These are phyloP conservation scores for Gadopsis marmoratus DNA, from an alignment of 2,797 vertebrate genomes.

Conservation along the genomic window DNA sequence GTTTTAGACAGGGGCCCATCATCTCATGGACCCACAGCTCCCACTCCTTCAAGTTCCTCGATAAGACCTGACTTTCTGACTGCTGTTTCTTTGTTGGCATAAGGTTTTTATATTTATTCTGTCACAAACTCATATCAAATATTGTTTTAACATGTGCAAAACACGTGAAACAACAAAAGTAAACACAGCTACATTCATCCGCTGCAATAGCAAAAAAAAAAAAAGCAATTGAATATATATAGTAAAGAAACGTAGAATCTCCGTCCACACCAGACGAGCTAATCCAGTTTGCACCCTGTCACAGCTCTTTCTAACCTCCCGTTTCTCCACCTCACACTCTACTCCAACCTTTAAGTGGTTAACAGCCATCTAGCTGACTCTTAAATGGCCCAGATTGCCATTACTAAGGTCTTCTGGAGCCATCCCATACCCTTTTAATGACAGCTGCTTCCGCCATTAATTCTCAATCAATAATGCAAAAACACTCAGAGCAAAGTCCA, in stretches of 20 bases:
- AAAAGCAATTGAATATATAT: too few relatives aligned
- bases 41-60: background rate
- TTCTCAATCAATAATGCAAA: slow-evolving; percentile 83
- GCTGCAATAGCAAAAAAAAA: background rate
- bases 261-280: background rate
- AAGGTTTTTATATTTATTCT: background rate
- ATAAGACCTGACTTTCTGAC: background rate
- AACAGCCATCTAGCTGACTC: slow-evolving; percentile 71
- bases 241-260: background rate
- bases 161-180: background rate
- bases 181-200: background rate
- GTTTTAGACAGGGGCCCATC: background rate
- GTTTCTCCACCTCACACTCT: slow-evolving; percentile 30
- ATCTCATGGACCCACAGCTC: background rate
- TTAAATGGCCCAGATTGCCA: slow-evolving; percentile 77
- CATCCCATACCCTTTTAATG: slow-evolving; percentile 76
- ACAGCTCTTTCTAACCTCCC: slow-evolving; percentile 32
- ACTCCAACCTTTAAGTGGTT: slow-evolving; percentile 74
- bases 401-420: slow-evolving; percentile 76
- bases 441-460: slow-evolving; percentile 83
- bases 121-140: background rate
- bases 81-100: background rate
- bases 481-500: slow-evolving; percentile 75
- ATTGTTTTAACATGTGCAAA: background rate
- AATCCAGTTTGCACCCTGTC: slow-evolving; percentile 29